These are phyloP conservation scores for Hydrocynus forskahlii DNA, from an alignment of 2,797 vertebrate genomes.

Conservation along the genomic window DNA sequence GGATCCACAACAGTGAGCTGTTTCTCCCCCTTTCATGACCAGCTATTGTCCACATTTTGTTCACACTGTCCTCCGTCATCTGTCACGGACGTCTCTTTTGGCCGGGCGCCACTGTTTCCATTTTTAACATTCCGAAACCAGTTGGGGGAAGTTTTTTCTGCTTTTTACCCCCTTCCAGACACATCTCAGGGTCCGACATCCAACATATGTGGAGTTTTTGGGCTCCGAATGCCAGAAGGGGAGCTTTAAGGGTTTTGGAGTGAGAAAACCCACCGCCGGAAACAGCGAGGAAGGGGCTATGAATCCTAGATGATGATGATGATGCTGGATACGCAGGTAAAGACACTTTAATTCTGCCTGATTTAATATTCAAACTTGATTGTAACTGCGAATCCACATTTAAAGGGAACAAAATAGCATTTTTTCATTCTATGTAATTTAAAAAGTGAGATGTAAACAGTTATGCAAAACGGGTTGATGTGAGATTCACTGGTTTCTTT, in stretches of 20 bases:
- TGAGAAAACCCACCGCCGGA: conserved; percentile 16
- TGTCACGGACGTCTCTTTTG: not conserved
- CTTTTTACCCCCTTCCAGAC: conserved; percentile 2
- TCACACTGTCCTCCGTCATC: not conserved
- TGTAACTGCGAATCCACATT: too few relatives aligned
- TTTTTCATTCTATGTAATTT: too few relatives aligned
- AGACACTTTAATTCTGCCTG: not conserved
- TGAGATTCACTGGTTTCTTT: too few relatives aligned
- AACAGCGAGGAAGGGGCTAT: conserved; percentile 52
- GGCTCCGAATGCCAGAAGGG: conserved; percentile 40
- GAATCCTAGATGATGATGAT: conserved; percentile 66
- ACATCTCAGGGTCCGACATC: conserved; percentile 33
- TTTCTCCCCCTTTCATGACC: conserved; percentile 43
- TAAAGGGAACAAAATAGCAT: too few relatives aligned
- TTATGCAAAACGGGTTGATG: too few relatives aligned
- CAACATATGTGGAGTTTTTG: conserved; percentile 44
- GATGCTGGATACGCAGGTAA: conserved; percentile 72
- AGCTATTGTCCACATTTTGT: conserved; percentile 26
- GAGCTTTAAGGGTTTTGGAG: conserved; percentile 10
- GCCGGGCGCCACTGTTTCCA: conserved; percentile 6
- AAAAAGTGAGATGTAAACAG: too few relatives aligned
- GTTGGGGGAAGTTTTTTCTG: not conserved
- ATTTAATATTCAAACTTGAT: not conserved
- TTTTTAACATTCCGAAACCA: conserved; percentile 31
- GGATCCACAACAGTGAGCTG: conserved; percentile 1